phyloP scores from a whole-genome alignment of 2,797 vertebrate species.

The Kryptopterus vitreolus region DNA sequence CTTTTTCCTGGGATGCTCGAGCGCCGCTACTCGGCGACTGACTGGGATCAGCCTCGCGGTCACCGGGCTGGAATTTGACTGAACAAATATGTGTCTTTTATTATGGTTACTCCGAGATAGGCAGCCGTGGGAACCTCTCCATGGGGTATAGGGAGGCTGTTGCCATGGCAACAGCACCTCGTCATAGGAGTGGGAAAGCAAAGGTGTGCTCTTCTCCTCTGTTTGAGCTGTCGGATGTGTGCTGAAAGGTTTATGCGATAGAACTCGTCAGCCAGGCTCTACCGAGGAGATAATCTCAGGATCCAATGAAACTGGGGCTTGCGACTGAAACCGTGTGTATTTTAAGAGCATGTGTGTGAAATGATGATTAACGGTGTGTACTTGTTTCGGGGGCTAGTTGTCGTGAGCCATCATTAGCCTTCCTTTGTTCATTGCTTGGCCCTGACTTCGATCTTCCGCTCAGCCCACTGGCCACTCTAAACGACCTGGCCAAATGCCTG shows the following conservation, averaged over 20 bases:
- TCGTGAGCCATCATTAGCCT: slow-evolving; percentile 39
- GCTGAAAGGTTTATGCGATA: slow-evolving; percentile 48
- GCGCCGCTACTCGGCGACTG: background rate
- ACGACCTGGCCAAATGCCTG: slow-evolving; percentile 51
- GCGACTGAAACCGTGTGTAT: slow-evolving; percentile 16
- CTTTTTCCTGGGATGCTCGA: slow-evolving; percentile 10
- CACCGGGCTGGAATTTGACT: slow-evolving; percentile 46
- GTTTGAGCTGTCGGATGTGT: slow-evolving; percentile 50
- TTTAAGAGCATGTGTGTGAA: slow-evolving; percentile 38
- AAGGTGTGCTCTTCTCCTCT: slow-evolving; percentile 49
- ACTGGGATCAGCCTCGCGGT: slow-evolving; percentile 30
- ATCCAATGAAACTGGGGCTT: background rate
- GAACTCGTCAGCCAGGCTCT: slow-evolving; percentile 41
- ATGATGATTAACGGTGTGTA: slow-evolving; percentile 25
- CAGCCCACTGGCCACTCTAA: slow-evolving; percentile 48
- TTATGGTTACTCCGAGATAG: slow-evolving; percentile 49
- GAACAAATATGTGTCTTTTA: slow-evolving; percentile 57
- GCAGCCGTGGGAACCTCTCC: slow-evolving; percentile 52
- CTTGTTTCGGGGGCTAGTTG: slow-evolving; percentile 31
- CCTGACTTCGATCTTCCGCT: slow-evolving; percentile 45
- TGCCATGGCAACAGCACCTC: slow-evolving; percentile 56
- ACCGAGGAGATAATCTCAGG: slow-evolving; percentile 26
- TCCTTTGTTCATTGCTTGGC: slow-evolving; percentile 48
- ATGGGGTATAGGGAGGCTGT: slow-evolving; percentile 56
- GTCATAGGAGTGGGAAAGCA: slow-evolving; percentile 47